Conservation (phyloP, 1,140 invertebrate genomes). For the Phortica variegata region DNA sequence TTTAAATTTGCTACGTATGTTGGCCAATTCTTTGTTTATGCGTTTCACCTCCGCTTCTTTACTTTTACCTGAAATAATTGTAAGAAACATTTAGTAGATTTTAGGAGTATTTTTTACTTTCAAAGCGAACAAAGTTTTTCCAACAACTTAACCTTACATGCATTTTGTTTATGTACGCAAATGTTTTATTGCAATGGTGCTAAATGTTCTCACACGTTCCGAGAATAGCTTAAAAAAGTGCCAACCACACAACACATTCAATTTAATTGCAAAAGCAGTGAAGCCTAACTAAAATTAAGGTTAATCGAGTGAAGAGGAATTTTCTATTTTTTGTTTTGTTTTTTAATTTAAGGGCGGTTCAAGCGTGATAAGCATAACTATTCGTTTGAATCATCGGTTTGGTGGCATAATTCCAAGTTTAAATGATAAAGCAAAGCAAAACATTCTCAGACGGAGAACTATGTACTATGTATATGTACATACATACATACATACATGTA, state of each 20-base stretch:
- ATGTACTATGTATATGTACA: not conserved
- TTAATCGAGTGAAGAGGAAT: too few relatives aligned
- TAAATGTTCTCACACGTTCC: not conserved
- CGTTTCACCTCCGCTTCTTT: conserved; percentile 99
- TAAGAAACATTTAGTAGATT: not conserved
- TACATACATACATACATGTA: not conserved
- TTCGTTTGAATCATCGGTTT: too few relatives aligned
- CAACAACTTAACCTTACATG: too few relatives aligned
- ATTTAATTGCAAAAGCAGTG: too few relatives aligned
- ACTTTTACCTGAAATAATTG: conserved; percentile 80
- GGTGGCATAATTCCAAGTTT: too few relatives aligned
- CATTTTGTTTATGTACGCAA: too few relatives aligned
- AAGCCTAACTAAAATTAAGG: too few relatives aligned
- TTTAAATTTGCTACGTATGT: conserved; percentile 99
- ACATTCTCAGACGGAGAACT: conserved; percentile 13
- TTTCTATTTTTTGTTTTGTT: too few relatives aligned
- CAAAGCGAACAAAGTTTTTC: not conserved
- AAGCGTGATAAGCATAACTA: conserved; percentile 19
- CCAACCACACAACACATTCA: too few relatives aligned
- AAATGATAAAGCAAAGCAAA: conserved; percentile 16
- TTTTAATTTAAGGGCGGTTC: too few relatives aligned
- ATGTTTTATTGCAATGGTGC: not conserved
- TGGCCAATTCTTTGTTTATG: conserved; percentile 99
- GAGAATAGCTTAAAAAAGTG: too few relatives aligned
- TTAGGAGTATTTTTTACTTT: not conserved